These are phyloP conservation scores for Bhutanitis thaidina DNA, from an alignment of 2,888 invertebrate genomes.

Conservation along the genomic window DNA sequence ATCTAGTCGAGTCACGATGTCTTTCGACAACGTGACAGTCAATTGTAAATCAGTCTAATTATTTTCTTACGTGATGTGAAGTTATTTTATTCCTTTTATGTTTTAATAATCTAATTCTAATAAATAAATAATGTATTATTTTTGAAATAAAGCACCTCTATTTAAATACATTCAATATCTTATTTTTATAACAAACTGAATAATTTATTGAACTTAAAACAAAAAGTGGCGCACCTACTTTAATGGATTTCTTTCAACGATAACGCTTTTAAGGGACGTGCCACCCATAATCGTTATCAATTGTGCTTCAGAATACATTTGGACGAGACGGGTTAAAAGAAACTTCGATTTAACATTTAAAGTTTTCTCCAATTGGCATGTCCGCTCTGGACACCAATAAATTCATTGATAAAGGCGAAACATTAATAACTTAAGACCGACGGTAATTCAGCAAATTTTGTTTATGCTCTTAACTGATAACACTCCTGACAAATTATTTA, in stretches of 20 bases:
- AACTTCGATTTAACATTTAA: conserved; percentile 63
- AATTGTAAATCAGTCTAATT: no score
- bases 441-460: conserved; percentile 40
- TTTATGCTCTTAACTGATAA: conserved; percentile 29
- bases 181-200: conserved; percentile 12
- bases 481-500: background rate
- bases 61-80: no score
- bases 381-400: conserved; percentile 58
- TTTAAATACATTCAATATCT: no score
- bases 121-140: no score
- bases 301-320: conserved; percentile 57
- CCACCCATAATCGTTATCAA: conserved; percentile 71
- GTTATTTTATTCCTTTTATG: no score
- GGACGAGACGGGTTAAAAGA: conserved; percentile 55
- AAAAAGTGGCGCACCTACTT: conserved; percentile 25
- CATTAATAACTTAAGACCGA: conserved; percentile 55
- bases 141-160: no score
- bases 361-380: conserved; percentile 49
- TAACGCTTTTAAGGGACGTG: conserved; percentile 54
- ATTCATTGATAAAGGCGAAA: conserved; percentile 67
- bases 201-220: conserved; percentile 25
- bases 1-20: no score
- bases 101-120: no score
- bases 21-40: no score
- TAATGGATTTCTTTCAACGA: conserved; percentile 38